Percentiles rank a stretch among this genome's conserved stretches.
phyloP scores from a whole-genome alignment of 2,888 invertebrate species.

The Dynastes maya region DNA sequence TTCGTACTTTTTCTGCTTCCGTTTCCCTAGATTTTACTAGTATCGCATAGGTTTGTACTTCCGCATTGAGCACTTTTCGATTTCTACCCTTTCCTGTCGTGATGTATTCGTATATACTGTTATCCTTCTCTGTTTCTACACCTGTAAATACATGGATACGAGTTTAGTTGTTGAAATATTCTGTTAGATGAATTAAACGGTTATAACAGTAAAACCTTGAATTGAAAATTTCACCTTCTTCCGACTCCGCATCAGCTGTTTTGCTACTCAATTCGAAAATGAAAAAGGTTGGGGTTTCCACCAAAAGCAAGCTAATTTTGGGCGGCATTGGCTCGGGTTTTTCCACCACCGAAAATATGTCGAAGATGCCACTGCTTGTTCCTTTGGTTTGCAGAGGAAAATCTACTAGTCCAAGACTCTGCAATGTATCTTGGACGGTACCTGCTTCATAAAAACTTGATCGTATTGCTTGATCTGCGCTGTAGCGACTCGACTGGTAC shows the following conservation, averaged over 20 bases:
- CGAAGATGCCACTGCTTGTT: not conserved
- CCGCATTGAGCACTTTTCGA: slow-evolving; percentile 78
- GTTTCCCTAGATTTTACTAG: slow-evolving; percentile 79
- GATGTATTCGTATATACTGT: slow-evolving; percentile 79
- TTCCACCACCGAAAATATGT: not conserved
- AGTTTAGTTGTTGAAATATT: not conserved
- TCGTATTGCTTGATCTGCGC: slow-evolving; percentile 13
- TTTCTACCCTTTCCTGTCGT: slow-evolving; percentile 80
- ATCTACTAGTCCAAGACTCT: not conserved
- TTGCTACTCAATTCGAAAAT: slow-evolving; percentile 78
- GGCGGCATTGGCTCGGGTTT: slow-evolving; percentile 69
- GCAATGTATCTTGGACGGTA: slow-evolving; percentile 1
- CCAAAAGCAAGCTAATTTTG: slow-evolving; percentile 76
- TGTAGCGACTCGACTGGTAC: slow-evolving; percentile 34
- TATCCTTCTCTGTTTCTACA: slow-evolving; percentile 74
- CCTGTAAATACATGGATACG: slow-evolving; percentile 63
- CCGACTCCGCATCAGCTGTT: slow-evolving; percentile 75
- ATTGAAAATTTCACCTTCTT: slow-evolving; percentile 68
- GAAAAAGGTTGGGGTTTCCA: slow-evolving; percentile 78
- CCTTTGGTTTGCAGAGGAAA: no score
- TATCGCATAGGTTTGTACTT: slow-evolving; percentile 79
- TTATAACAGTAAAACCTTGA: no score
- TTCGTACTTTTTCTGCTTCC: slow-evolving; percentile 73
- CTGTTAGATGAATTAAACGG: no score
- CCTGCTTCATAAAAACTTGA: not conserved